Evolutionary conservation across 2,797 vertebrate genomes (phyloP).

Genomic region (Hapalemur alaotrensis): DNA sequence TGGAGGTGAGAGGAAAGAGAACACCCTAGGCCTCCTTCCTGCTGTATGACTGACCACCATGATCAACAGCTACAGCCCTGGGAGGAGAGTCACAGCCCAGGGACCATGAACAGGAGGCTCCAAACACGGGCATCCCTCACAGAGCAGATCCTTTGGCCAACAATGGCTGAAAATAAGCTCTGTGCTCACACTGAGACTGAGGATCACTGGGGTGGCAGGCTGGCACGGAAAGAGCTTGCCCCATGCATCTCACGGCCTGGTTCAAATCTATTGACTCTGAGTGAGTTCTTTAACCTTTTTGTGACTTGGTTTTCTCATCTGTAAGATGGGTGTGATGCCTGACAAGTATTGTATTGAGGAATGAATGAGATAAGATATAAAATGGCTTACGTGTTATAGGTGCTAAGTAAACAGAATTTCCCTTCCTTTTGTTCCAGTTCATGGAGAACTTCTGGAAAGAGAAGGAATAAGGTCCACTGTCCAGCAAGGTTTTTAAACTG

Average conservation of each 20-base stretch:
- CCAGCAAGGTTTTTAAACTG: not conserved
- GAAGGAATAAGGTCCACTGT: not conserved
- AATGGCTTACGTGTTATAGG: not conserved
- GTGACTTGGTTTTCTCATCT: not conserved
- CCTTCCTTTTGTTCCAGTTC: not conserved
- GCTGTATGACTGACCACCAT: not conserved
- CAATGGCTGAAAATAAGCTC: not conserved
- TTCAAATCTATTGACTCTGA: not conserved
- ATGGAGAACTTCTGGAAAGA: slow-evolving; percentile 1
- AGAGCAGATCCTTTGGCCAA: not conserved
- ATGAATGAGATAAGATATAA: not conserved
- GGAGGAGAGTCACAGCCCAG: not conserved
- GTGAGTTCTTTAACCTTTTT: not conserved
- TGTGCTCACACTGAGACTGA: not conserved
- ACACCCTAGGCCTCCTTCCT: not conserved
- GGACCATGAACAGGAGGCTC: not conserved
- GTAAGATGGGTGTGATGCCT: not conserved
- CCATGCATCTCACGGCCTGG: not conserved
- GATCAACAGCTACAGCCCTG: not conserved
- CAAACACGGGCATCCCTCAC: not conserved
- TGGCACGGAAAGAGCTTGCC: not conserved
- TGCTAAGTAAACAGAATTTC: not conserved
- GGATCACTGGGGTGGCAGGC: not conserved
- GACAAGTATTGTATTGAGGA: not conserved
- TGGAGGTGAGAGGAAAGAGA: not conserved